Conservation (phyloP, 1,140 invertebrate species). For the Holotrichia oblita region DNA sequence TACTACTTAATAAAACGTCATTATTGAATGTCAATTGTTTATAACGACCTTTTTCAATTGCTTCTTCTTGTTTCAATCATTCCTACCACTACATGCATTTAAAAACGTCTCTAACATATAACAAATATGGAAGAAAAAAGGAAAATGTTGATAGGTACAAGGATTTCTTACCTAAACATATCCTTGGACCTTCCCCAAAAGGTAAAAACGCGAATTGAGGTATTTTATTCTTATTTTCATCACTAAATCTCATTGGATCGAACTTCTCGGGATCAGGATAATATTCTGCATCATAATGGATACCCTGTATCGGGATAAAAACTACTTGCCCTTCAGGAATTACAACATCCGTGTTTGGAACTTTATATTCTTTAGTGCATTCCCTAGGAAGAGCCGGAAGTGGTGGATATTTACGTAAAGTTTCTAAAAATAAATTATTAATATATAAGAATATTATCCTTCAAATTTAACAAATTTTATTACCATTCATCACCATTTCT, state of each 20-base stretch:
- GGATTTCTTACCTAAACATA: slow-evolving; percentile 31
- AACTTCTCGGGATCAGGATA: slow-evolving; percentile 40
- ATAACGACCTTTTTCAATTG: too few species aligned
- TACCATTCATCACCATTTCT: slow-evolving; percentile 59
- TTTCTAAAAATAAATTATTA: slow-evolving; percentile 31
- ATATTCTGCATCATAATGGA: slow-evolving; percentile 38
- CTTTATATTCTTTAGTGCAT: slow-evolving; percentile 35
- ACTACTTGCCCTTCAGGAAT: background rate
- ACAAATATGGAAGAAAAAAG: too few species aligned
- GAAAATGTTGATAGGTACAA: too few species aligned
- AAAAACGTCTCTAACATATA: too few species aligned
- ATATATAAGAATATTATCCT: background rate
- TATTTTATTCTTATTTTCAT: slow-evolving; percentile 23
- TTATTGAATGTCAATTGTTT: too few species aligned
- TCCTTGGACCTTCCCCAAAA: slow-evolving; percentile 35
- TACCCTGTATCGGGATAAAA: slow-evolving; percentile 11
- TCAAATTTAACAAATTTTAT: slow-evolving; percentile 36
- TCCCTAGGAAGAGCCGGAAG: background rate
- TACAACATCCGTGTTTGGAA: slow-evolving; percentile 10
- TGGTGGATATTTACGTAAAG: slow-evolving; percentile 39
- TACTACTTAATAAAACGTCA: too few species aligned
- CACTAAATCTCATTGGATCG: slow-evolving; percentile 26
- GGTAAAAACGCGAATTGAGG: slow-evolving; percentile 23
- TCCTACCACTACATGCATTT: too few species aligned
- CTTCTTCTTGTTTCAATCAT: too few species aligned